Evolutionary conservation across 2,888 invertebrate species (phyloP), one percentile per base, ranked within the genome.

Genomic region (Zeuzera pyrina): DNA sequence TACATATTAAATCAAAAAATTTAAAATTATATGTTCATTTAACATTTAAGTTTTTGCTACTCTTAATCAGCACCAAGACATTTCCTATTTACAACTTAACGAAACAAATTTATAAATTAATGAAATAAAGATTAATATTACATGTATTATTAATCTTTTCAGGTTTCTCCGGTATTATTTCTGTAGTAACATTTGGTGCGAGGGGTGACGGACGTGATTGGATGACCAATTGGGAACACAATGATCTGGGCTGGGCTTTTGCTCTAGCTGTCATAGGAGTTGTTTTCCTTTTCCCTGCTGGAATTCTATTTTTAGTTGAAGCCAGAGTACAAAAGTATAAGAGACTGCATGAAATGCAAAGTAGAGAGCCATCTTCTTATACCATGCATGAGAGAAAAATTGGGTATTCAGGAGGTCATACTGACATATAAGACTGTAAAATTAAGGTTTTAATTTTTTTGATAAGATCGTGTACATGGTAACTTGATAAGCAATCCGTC

Each of bases 201-300:
- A 87, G 91, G 61, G 97, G 96, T 2, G 95, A 97, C 70, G 91
- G 94, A 3, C 86, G 97, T 43, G 94, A 94, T 56, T 95, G 97
- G 93, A 95, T 98, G 94, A 97, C 97, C 0, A 90, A 95, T 54
- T 95, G 97, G 92, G 94, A 97, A 53, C 93, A 96, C 64, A 98
- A 98, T 73, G 92, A 95, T 63, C 87, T 97, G 33, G 92, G 96
- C 7, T 98, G 97, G 95, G 94, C 97, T 0, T 98, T 89, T 73
- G 97, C 94, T 1, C 78, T 97, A 19, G 95, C 89, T 11, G 92
- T 90, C 1, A 74, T 94, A 25, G 95, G 95, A 2, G 90, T 92
- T 1, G 81, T 94, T 15, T 67, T 89, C 25, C 77, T 94, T 2
- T 86, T 93, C 38, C 89, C 93, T 1, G 88, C 91, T 6, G 94